These are phyloP conservation scores for Cydia amplana DNA, from an alignment of 1,140 invertebrate species.

Conservation along the genomic window DNA sequence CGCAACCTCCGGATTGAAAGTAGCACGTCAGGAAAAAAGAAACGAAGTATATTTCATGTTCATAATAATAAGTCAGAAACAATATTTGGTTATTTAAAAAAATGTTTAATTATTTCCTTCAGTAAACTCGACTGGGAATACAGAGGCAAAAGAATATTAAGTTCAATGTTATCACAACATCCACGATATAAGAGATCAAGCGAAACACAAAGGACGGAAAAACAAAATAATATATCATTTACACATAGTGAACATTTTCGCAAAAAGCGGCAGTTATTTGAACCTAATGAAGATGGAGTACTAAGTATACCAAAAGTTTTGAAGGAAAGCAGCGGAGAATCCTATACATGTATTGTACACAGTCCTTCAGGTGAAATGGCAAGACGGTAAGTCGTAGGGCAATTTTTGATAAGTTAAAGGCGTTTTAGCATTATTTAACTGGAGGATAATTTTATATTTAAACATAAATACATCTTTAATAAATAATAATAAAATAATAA, in stretches of 20 bases:
- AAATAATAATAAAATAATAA: too few relatives aligned
- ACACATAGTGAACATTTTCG: conserved; percentile 42
- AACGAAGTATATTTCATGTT: too few relatives aligned
- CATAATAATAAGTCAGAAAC: background rate
- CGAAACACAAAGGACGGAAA: conserved; percentile 42
- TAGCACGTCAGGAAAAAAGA: too few relatives aligned
- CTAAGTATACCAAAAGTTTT: conserved; percentile 88
- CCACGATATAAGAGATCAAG: conserved; percentile 54
- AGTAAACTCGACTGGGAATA: conserved; percentile 78
- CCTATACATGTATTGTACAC: conserved; percentile 90
- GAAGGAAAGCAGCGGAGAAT: conserved; percentile 83
- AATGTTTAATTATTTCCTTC: conserved; percentile 36
- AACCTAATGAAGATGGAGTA: conserved; percentile 68
- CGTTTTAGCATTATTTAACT: too few relatives aligned
- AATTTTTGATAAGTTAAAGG: background rate
- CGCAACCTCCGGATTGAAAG: too few relatives aligned
- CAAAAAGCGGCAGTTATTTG: conserved; percentile 66
- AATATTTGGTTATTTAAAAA: background rate
- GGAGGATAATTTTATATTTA: too few relatives aligned
- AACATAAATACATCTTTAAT: too few relatives aligned
- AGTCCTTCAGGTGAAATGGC: conserved; percentile 89
- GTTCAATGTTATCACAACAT: conserved; percentile 58
- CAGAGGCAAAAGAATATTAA: conserved; percentile 70
- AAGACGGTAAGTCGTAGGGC: conserved; percentile 68
- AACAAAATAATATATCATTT: conserved; percentile 6